Conservation (phyloP, 2,113 vertebrate species). For the Oophaga pumilio region DNA sequence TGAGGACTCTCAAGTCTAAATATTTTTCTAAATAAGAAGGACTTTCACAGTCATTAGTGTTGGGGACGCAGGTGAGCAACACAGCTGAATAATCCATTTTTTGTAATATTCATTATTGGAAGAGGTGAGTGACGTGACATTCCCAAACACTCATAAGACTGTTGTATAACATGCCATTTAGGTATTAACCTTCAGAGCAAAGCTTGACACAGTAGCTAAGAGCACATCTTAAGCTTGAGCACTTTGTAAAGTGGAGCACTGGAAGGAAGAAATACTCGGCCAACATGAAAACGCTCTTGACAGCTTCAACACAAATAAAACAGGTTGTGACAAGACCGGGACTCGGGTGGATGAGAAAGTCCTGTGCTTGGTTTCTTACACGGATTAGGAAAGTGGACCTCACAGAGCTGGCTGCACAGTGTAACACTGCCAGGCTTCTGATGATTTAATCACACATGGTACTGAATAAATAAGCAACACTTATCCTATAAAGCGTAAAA, state of each 20-base stretch:
- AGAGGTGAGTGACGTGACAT: conserved; percentile 17
- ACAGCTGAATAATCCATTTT: background rate
- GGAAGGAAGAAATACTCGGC: conserved; percentile 20
- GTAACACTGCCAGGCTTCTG: background rate
- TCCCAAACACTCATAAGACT: background rate
- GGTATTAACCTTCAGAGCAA: too few relatives aligned
- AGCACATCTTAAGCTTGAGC: conserved; percentile 30
- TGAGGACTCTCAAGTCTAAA: too few relatives aligned
- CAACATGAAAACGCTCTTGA: conserved; percentile 21
- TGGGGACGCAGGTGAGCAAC: background rate
- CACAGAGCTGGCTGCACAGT: conserved; percentile 36
- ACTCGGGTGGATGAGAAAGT: conserved; percentile 9
- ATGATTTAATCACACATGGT: background rate
- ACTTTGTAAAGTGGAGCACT: conserved; percentile 42
- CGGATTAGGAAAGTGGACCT: conserved; percentile 30
- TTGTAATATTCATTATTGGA: conserved; percentile 13
- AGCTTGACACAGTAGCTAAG: too few relatives aligned
- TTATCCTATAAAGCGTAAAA: background rate
- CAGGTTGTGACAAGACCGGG: conserved; percentile 28
- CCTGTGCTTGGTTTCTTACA: conserved; percentile 19
- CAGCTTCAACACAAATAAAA: background rate
- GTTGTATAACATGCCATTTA: conserved; percentile 33
- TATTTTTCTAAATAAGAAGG: background rate
- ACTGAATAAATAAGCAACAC: background rate
- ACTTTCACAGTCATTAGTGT: background rate